Evolutionary conservation across 2,888 invertebrate genomes (phyloP).

Genomic region (Sinotaia quadrata): DNA sequence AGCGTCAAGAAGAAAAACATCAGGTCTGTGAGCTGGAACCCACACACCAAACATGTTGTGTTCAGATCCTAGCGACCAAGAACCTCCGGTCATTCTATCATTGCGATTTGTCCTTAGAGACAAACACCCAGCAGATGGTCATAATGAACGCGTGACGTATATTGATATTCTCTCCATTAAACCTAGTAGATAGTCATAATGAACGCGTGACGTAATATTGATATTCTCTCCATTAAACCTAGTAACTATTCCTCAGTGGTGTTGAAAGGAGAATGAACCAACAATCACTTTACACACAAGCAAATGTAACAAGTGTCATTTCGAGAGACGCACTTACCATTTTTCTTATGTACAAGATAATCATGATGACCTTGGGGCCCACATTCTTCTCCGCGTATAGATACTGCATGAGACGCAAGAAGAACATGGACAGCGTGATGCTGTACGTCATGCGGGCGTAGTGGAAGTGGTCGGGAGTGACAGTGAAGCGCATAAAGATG

Average conservation of each 20-base stretch:
- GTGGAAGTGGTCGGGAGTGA: conserved; percentile 48
- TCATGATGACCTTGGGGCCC: conserved; percentile 73
- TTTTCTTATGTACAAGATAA: too few relatives aligned
- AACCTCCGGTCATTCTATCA: too few relatives aligned
- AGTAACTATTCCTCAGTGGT: too few relatives aligned
- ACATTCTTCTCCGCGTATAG: conserved; percentile 69
- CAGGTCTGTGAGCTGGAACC: conserved; percentile 67
- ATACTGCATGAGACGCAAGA: conserved; percentile 66
- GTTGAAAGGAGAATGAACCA: too few relatives aligned
- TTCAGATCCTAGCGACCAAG: too few relatives aligned
- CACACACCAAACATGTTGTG: conserved; percentile 8
- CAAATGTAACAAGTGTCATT: background rate
- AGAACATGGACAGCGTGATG: conserved; percentile 64
- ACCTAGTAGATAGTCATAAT: too few relatives aligned
- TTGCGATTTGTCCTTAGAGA: too few relatives aligned
- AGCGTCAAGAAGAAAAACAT: conserved; percentile 72
- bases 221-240: too few relatives aligned
- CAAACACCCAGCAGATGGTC: too few relatives aligned
- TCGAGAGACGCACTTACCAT: conserved; percentile 61
- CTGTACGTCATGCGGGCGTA: conserved; percentile 65
- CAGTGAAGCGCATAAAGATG: conserved; percentile 58
- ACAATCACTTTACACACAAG: background rate
- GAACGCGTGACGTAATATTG: too few relatives aligned
- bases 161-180: too few relatives aligned
- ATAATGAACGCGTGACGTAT: too few relatives aligned